Base-by-base conservation (phyloP, 2,113 vertebrate genomes). In the Mesocricetus auratus region DNA sequence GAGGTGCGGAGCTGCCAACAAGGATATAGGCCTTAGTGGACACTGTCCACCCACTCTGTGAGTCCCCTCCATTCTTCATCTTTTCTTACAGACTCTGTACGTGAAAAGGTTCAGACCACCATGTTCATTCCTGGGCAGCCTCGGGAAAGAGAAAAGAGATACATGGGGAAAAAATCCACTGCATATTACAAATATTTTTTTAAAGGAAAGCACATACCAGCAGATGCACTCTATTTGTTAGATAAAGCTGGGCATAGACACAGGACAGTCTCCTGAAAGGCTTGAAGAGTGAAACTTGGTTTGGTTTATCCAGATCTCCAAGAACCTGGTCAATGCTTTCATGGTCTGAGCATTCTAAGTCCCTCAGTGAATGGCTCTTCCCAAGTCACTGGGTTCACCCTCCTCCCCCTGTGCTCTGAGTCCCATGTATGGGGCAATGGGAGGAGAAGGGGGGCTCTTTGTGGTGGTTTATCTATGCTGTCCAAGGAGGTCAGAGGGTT, bases 111-210 rank as follows among this genome's bases (percentile, higher is more conserved):
- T 64, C 31, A 33, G 3, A 50, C 47, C 15, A 5, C 33, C 45
- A 13, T 15, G 3, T 24, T 53, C 6, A 8, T 21, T 82, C 19
- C 58, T 33, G 53, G 31, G 11, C 12, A 47, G 56, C 19, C 39
- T 45, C 6, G 21, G 60, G 31, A 31, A 86, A 4, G 47, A 50
- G 64, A 47, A 88, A 24, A 64, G 36, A n/a, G 36, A n/a, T 45
- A 10, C 45, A 8, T 39, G 50, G 45, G 56, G 82, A 86, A 64
- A 16, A 0, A 33, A 53, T 7, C 17, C 33, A 68, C 0, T 66
- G 56, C 33, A 89, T 16, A 81, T 60, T 86, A 24, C 19, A 93
- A 66, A 58, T n/a, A 42, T 42, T 45, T 95, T 95, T 86, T 87
- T 53, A 53, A 62, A 96, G 94, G 74, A 22, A 45, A 95, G 53